Base-by-base conservation (phyloP, 2,113 vertebrate genomes). In the Alethe castanea region DNA sequence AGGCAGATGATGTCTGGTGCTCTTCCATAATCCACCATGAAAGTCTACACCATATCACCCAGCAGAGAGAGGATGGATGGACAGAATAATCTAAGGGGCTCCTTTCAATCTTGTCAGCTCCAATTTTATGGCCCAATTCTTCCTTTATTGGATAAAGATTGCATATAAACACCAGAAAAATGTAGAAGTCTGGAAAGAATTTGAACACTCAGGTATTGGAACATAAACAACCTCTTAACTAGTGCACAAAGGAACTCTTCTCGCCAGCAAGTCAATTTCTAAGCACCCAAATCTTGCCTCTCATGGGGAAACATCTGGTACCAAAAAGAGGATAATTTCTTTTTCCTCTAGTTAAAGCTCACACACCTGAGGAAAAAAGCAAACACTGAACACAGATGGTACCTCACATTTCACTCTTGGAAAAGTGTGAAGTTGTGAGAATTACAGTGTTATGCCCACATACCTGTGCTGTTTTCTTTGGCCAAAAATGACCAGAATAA, bases 201-300 rank as follows among this genome's bases (percentile, higher is more conserved):
- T 71, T 81, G 81, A 96, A 52, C 47, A 25, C n/a, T 82, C 60
- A 59, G 40, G 40, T 88, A 54, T 38, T 52, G 36, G 40, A 83
- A 31, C 85, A 97, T 96, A 96, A 97, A 95, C 59, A 88, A 96
- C 28, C 18, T 52, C 76, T 73, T 96, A 96, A 96, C 62, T 53
- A 92, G 76, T 0, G 0, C 31, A 53, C 3, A 1, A 67, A 78
- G 26, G 35, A 95, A 81, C 60, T 60, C 40, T 70, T 93, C 67
- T 90, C 69, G 86, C 82, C 40, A 66, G 74, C 54, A 83, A 85
- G 78, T 70, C 67, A 81, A 70, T 96, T 50, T 13, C 2, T 56
- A 90, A 88, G 54, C 82, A 87, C 52, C 65, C 79, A 94, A 52
- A 69, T 35, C 85, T 95, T 94, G 13, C 35, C 26, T 88, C 60